phyloP scores from a whole-genome alignment of 2,113 vertebrate genomes.

The Gavia stellata region DNA sequence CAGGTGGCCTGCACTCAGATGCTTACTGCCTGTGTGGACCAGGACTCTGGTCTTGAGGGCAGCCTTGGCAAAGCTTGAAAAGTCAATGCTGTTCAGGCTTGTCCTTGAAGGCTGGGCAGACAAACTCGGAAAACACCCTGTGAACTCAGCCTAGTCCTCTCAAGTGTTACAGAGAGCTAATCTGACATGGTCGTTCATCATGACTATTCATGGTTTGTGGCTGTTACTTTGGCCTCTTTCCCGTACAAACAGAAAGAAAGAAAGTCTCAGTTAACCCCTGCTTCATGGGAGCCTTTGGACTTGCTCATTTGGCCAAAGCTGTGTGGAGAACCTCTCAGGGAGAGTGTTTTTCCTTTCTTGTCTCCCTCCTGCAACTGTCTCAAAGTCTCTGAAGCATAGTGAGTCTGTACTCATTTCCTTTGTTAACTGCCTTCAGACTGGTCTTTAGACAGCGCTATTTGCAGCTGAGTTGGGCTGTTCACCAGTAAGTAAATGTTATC shows the following conservation, averaged over 20 bases:
- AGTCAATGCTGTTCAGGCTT: background rate
- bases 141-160: background rate
- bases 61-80: background rate
- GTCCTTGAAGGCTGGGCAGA: background rate
- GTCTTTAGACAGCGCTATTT: background rate
- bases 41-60: background rate
- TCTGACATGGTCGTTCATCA: background rate
- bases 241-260: background rate
- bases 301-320: background rate
- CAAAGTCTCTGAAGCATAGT: background rate
- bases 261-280: background rate
- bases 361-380: background rate
- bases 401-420: background rate
- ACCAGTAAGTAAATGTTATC: background rate
- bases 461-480: slow-evolving; percentile 9
- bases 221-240: background rate
- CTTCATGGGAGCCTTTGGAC: background rate
- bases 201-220: background rate
- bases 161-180: background rate
- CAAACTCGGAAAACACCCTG: background rate
- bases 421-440: background rate
- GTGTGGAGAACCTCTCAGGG: background rate
- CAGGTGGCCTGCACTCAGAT: background rate
- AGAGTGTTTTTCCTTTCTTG: background rate
- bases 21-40: background rate